Conservation (phyloP, 2,113 vertebrate genomes). For the Lepidothrix coronata region DNA sequence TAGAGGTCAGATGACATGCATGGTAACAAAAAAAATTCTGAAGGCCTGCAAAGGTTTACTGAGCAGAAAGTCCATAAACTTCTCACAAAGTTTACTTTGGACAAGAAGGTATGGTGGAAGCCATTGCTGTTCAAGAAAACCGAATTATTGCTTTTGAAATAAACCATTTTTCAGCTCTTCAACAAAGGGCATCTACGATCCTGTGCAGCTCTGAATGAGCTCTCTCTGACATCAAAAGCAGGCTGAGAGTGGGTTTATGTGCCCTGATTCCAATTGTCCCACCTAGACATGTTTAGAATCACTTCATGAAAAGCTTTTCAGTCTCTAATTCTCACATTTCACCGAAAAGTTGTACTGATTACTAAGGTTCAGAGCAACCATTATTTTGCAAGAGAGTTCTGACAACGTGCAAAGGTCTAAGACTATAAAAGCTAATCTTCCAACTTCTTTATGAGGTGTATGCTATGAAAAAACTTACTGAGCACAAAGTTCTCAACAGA, state of each 20-base stretch:
- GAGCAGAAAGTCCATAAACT: neutral
- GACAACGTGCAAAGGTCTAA: neutral
- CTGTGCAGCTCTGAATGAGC: neutral
- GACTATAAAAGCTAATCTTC: neutral
- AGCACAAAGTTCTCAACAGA: neutral
- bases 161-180: neutral
- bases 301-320: neutral
- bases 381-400: neutral
- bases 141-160: fast-evolving
- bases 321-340: neutral
- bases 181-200: fast-evolving
- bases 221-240: neutral
- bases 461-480: neutral
- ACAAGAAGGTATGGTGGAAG: neutral
- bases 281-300: neutral
- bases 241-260: neutral
- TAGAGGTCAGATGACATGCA: neutral
- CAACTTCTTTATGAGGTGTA: neutral
- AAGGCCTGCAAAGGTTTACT: neutral
- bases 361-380: neutral
- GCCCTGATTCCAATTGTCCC: neutral
- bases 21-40: neutral
- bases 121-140: neutral
- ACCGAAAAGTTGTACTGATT: neutral
- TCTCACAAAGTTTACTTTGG: neutral